These are phyloP conservation scores for Dichetophora obliterata DNA, from an alignment of 2,888 invertebrate species.

Conservation along the genomic window DNA sequence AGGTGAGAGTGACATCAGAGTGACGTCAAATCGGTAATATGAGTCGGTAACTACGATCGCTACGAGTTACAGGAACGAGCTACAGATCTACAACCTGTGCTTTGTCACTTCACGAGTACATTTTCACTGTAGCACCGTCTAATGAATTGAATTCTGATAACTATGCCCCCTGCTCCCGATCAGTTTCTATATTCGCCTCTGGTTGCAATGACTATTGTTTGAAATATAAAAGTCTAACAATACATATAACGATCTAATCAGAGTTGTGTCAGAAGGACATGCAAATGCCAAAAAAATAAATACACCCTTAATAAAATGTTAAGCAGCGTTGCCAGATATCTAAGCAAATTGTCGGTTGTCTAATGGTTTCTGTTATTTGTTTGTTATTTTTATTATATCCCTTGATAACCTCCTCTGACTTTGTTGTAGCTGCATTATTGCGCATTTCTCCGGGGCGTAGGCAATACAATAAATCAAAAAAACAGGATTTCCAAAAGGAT, in stretches of 20 bases:
- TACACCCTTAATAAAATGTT: no score
- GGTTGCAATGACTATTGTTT: not conserved
- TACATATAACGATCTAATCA: conserved; percentile 35
- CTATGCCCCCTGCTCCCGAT: no score
- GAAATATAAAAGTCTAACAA: conserved; percentile 19
- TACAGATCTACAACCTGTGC: no score
- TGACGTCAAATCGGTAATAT: no score
- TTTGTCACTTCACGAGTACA: no score
- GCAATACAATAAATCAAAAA: conserved; percentile 21
- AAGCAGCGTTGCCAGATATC: not conserved
- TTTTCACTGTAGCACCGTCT: no score
- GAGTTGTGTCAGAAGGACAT: not conserved
- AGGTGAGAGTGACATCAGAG: no score
- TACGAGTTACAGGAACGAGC: no score
- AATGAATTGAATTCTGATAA: no score
- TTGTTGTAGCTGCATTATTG: not conserved
- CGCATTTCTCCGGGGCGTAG: not conserved
- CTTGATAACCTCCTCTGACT: not conserved
- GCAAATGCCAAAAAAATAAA: not conserved
- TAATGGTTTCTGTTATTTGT: not conserved
- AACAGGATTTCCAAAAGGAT: not conserved
- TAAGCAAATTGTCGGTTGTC: conserved; percentile 25
- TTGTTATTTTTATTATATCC: not conserved
- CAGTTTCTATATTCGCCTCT: no score
- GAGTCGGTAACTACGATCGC: no score